Conservation (phyloP, 2,888 invertebrate species). For the Myopa tessellatipennis region DNA sequence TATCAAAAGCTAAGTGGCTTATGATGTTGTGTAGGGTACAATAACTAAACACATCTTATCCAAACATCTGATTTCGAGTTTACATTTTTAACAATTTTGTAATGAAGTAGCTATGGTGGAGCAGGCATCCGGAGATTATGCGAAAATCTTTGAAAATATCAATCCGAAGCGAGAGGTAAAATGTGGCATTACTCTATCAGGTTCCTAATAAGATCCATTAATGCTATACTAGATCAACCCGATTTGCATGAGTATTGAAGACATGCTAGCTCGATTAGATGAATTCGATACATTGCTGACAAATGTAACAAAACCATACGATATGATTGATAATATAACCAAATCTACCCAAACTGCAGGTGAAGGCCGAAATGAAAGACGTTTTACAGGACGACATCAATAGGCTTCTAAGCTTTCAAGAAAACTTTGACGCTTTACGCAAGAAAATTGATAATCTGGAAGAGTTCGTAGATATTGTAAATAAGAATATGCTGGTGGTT, state of each 20-base stretch:
- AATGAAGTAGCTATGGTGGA: slow-evolving; percentile 66
- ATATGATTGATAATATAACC: not conserved
- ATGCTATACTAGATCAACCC: slow-evolving; percentile 66
- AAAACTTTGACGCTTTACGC: slow-evolving; percentile 71
- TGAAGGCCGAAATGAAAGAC: slow-evolving; percentile 61
- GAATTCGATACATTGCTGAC: slow-evolving; percentile 75
- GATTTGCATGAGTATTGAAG: slow-evolving; percentile 75
- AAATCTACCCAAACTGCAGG: slow-evolving; percentile 49
- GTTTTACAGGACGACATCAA: slow-evolving; percentile 68
- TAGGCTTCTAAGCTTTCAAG: slow-evolving; percentile 70
- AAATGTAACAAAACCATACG: slow-evolving; percentile 67
- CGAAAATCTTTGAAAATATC: slow-evolving; percentile 70
- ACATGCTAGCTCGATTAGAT: slow-evolving; percentile 76
- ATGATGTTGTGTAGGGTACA: too few species aligned
- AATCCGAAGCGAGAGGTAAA: slow-evolving; percentile 71
- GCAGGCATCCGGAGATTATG: slow-evolving; percentile 71
- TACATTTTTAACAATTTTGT: not conserved
- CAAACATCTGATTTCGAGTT: too few species aligned
- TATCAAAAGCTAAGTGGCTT: too few species aligned
- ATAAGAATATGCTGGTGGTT: slow-evolving; percentile 69
- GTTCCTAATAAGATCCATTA: not conserved
- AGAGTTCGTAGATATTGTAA: slow-evolving; percentile 71
- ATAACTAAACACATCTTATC: too few species aligned
- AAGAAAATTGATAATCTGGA: slow-evolving; percentile 72
- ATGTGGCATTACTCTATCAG: not conserved